Percentiles rank a stretch among this genome's conserved stretches.
Conservation (phyloP, 2,888 invertebrate genomes). For the Pharmacophagus antenor region DNA sequence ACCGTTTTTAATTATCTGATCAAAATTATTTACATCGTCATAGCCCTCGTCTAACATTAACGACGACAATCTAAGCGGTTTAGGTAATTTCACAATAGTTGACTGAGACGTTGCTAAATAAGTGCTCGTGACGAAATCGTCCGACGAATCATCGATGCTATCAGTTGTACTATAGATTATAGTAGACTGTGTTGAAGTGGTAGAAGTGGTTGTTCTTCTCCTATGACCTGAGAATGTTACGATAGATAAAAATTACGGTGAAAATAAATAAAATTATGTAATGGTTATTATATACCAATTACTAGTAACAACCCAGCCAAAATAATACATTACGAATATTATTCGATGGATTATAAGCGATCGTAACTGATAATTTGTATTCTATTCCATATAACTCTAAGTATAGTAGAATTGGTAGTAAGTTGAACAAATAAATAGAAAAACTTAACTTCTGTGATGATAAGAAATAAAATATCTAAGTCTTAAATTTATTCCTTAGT, state of each 20-base stretch:
- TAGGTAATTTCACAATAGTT: slow-evolving; percentile 63
- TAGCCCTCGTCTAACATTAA: slow-evolving; percentile 57
- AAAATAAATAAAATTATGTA: no score
- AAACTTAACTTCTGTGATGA: no score
- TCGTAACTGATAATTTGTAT: no score
- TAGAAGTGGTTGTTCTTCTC: slow-evolving; percentile 66
- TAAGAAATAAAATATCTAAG: no score
- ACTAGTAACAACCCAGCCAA: no score
- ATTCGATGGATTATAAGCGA: no score
- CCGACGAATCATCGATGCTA: slow-evolving; percentile 52
- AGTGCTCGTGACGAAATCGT: slow-evolving; percentile 52
- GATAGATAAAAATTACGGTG: not conserved
- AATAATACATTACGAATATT: no score
- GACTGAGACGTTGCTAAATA: slow-evolving; percentile 45
- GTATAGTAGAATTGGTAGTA: no score
- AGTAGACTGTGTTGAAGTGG: slow-evolving; percentile 55
- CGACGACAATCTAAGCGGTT: slow-evolving; percentile 61
- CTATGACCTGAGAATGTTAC: slow-evolving; percentile 61
- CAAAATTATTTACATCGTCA: slow-evolving; percentile 65
- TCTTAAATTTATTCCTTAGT: no score
- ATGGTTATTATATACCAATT: no score
- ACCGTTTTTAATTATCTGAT: slow-evolving; percentile 60
- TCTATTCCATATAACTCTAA: no score
- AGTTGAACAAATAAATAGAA: no score
- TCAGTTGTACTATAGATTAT: slow-evolving; percentile 50